Percentiles rank a stretch among this genome's conserved stretches.
Conservation (phyloP, 2,888 invertebrate genomes). For the Tipula confusa region DNA sequence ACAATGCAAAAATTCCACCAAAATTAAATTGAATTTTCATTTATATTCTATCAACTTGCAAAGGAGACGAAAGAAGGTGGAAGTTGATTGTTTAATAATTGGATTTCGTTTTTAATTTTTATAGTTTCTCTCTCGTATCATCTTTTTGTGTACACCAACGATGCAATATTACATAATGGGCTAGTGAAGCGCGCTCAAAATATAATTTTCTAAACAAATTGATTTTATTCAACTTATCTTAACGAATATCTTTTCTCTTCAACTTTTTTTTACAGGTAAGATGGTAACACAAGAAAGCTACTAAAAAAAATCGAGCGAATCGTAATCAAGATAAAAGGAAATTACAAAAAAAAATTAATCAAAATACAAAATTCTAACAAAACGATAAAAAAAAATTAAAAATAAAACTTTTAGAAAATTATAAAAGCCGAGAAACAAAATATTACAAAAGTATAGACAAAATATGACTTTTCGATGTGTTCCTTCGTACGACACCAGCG, state of each 20-base stretch:
- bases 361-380: conserved; percentile 27
- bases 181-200: not conserved
- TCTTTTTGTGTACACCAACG: not conserved
- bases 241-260: not conserved
- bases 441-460: not conserved
- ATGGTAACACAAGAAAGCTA: conserved; percentile 29
- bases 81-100: conserved; percentile 3
- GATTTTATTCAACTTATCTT: not conserved
- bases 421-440: not conserved
- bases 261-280: conserved; percentile 32
- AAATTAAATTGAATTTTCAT: not conserved
- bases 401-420: not conserved
- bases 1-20: not conserved
- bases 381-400: not conserved
- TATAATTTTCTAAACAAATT: not conserved
- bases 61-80: conserved; percentile 20
- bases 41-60: not conserved
- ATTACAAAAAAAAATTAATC: not conserved
- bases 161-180: no score
- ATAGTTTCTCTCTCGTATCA: not conserved
- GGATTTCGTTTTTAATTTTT: not conserved
- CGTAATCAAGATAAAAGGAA: not conserved
- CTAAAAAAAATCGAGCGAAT: conserved; percentile 12
- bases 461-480: conserved; percentile 35
- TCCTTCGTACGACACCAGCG: conserved; percentile 34